These are phyloP conservation scores for Phainopepla nitens DNA, from an alignment of 2,113 vertebrate species.

Conservation along the genomic window DNA sequence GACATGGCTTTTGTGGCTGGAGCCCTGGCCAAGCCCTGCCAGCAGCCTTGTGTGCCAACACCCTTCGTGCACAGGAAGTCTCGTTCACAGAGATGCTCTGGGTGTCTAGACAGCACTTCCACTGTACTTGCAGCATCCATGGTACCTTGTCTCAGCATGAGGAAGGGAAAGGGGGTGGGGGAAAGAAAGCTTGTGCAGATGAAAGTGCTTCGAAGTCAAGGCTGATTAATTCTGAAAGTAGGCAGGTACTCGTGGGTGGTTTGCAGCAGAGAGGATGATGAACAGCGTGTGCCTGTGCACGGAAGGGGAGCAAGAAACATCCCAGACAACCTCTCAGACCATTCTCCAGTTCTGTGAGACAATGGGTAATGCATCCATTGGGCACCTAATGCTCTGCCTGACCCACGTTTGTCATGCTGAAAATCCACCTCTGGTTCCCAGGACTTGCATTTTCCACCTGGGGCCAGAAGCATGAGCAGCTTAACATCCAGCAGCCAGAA, in stretches of 20 bases:
- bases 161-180: neutral
- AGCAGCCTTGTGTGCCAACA: neutral
- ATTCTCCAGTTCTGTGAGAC: neutral
- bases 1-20: neutral
- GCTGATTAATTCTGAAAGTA: conserved; percentile 51
- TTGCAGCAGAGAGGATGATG: neutral
- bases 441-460: neutral
- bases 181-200: neutral
- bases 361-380: neutral
- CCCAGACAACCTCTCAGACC: neutral
- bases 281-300: neutral
- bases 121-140: neutral
- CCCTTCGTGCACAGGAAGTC: neutral
- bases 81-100: neutral
- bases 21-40: neutral
- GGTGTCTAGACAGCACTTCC: conserved; percentile 18
- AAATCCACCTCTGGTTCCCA: neutral
- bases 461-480: neutral
- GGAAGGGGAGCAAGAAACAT: neutral
- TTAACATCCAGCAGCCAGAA: neutral
- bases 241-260: neutral
- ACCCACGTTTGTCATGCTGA: fast-evolving
- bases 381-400: neutral
- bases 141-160: neutral
- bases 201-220: conserved; percentile 12